phyloP scores from a whole-genome alignment of 1,140 invertebrate genomes.

The Theocolax elegans region DNA sequence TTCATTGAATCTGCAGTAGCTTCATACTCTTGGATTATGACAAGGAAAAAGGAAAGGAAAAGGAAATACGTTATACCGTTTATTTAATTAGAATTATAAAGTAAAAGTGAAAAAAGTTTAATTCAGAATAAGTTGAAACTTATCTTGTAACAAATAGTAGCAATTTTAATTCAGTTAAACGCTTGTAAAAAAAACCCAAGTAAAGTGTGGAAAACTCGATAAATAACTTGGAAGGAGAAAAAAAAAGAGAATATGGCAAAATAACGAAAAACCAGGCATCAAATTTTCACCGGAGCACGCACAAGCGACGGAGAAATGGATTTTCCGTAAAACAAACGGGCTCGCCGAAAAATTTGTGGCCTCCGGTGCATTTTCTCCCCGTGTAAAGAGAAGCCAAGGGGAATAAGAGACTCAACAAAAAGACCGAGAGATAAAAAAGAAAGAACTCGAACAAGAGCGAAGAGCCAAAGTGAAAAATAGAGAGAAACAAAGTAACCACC shows the following conservation, averaged over 20 bases:
- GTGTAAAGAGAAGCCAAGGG: conserved; percentile 14
- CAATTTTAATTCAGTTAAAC: no score
- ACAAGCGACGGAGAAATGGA: conserved; percentile 5
- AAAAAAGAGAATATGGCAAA: background rate
- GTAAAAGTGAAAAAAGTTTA: no score
- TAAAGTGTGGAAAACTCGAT: no score
- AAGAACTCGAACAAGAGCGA: conserved; percentile 17
- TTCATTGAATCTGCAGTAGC: no score
- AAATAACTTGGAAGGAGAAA: background rate
- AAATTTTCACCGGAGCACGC: conserved; percentile 8
- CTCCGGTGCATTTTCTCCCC: conserved; percentile 15
- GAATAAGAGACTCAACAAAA: conserved; percentile 24
- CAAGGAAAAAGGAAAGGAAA: no score
- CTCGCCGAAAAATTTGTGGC: conserved; percentile 29
- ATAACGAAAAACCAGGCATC: background rate
- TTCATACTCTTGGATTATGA: no score
- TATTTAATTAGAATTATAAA: no score
- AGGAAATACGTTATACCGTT: no score
- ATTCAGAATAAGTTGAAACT: no score
- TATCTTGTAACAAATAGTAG: no score
- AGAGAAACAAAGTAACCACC: background rate
- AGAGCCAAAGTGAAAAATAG: conserved; percentile 8
- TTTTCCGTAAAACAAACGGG: conserved; percentile 25
- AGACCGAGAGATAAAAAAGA: conserved; percentile 20
- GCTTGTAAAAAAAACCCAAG: no score